phyloP scores from a whole-genome alignment of 2,888 invertebrate species.

The Agrochola lota region DNA sequence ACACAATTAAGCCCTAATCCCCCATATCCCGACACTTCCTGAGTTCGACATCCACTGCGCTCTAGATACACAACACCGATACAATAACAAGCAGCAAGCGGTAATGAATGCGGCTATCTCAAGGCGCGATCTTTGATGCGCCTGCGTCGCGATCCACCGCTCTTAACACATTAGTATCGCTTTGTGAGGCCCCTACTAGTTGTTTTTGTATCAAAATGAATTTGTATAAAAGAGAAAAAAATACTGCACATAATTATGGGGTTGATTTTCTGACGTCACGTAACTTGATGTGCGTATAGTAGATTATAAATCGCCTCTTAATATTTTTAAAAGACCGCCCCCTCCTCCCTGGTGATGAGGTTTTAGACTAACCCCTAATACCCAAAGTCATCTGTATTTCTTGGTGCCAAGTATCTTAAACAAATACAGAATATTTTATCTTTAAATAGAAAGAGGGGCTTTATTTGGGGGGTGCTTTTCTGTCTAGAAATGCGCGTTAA shows the following conservation, averaged over 20 bases:
- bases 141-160: slow-evolving; percentile 60
- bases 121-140: slow-evolving; percentile 59
- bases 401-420: too few species aligned
- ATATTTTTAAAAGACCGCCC: background rate
- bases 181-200: slow-evolving; percentile 56
- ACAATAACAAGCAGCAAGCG: slow-evolving; percentile 67
- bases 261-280: too few species aligned
- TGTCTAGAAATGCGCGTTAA: too few species aligned
- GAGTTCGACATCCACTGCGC: slow-evolving; percentile 50
- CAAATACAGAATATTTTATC: too few species aligned
- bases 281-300: background rate
- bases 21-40: slow-evolving; percentile 11
- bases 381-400: too few species aligned
- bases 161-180: slow-evolving; percentile 56
- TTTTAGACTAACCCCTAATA: too few species aligned
- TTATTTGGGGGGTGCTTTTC: too few species aligned
- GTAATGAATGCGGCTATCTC: slow-evolving; percentile 72
- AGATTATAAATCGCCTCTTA: background rate
- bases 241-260: background rate
- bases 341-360: too few species aligned
- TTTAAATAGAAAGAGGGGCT: too few species aligned
- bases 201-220: background rate
- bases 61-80: slow-evolving; percentile 58
- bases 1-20: slow-evolving; percentile 19
- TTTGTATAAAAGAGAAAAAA: background rate